A percentile compares a stretch with the other conserved stretches of the same genome.
Conservation (phyloP, 2,797 vertebrate genomes). For the Hypotaenidia philippensis region DNA sequence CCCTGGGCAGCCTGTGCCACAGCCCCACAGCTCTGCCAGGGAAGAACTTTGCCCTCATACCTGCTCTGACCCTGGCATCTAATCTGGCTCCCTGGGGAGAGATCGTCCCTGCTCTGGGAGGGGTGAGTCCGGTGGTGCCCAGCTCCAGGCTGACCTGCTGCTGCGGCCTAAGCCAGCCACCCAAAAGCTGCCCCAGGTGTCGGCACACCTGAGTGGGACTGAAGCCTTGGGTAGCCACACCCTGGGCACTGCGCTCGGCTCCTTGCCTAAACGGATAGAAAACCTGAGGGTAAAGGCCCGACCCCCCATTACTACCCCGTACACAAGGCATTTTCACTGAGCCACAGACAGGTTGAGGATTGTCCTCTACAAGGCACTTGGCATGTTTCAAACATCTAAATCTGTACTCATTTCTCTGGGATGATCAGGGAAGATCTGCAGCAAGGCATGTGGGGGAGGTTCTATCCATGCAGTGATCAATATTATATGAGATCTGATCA, state of each 20-base stretch:
- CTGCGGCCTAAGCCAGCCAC: fast-evolving
- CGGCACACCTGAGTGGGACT: fast-evolving
- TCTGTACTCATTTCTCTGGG: neutral
- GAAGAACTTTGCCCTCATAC: no score
- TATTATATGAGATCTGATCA: neutral
- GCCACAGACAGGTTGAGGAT: neutral
- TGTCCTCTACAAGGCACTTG: neutral
- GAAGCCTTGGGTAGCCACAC: fast-evolving
- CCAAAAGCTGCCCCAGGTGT: neutral
- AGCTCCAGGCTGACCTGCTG: neutral
- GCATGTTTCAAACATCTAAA: no score
- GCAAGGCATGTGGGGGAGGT: no score
- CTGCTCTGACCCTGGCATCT: no score
- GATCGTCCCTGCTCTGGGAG: no score
- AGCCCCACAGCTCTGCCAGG: no score
- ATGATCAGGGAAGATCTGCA: neutral
- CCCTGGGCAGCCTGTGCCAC: no score
- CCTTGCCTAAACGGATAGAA: neutral
- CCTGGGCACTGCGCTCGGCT: neutral
- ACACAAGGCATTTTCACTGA: neutral
- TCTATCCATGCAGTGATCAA: neutral
- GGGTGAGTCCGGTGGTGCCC: no score
- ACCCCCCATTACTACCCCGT: fast-evolving
- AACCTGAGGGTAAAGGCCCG: neutral
- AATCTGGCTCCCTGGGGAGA: no score